These are phyloP conservation scores for Ichneumon xanthorius DNA, from an alignment of 2,888 invertebrate species.

Conservation along the genomic window DNA sequence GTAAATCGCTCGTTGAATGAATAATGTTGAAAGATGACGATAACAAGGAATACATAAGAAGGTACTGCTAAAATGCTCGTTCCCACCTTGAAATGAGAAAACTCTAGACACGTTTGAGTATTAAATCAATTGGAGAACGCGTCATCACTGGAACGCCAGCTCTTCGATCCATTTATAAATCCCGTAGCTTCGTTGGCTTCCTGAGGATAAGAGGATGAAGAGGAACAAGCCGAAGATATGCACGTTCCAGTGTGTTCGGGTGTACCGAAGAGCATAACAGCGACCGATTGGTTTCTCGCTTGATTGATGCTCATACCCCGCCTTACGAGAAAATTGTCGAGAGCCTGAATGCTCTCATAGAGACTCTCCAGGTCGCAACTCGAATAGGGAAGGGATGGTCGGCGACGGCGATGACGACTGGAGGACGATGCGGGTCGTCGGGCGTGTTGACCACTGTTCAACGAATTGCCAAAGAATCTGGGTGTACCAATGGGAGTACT, in stretches of 20 bases:
- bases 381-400: slow-evolving; percentile 65
- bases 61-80: background rate
- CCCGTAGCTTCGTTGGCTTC: slow-evolving; percentile 62
- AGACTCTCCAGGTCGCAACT: slow-evolving; percentile 78
- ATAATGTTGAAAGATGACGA: background rate
- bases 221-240: slow-evolving; percentile 46
- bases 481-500: slow-evolving; percentile 62
- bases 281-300: slow-evolving; percentile 65
- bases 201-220: slow-evolving; percentile 8
- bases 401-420: slow-evolving; percentile 41
- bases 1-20: background rate
- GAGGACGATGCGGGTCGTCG: slow-evolving; percentile 7
- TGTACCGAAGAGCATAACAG: slow-evolving; percentile 75
- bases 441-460: background rate
- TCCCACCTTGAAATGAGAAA: background rate
- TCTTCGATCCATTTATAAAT: slow-evolving; percentile 63
- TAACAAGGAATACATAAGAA: background rate
- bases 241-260: slow-evolving; percentile 68
- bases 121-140: slow-evolving; percentile 68
- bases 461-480: slow-evolving; percentile 25
- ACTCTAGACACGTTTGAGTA: background rate
- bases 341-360: slow-evolving; percentile 77
- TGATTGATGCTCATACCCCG: slow-evolving; percentile 57
- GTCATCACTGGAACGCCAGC: slow-evolving; percentile 74
- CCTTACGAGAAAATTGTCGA: slow-evolving; percentile 78